Percentiles rank a stretch among this genome's conserved stretches.
Conservation (phyloP, 2,113 vertebrate genomes). For the Kryptolebias marmoratus region DNA sequence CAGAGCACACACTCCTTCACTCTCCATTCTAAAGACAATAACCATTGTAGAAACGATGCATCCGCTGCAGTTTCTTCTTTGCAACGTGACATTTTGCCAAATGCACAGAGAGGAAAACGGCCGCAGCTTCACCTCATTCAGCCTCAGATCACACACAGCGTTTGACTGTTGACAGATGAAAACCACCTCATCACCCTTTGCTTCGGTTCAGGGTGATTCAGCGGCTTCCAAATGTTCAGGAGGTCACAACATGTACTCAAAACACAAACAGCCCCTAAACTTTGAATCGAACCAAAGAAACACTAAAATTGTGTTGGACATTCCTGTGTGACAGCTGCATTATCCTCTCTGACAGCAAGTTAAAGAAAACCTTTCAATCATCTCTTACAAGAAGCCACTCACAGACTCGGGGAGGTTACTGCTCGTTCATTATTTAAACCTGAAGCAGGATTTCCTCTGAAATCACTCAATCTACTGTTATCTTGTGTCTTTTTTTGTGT, state of each 20-base stretch:
- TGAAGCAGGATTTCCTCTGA: constrained; percentile 33
- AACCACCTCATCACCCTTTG: constrained; percentile 2
- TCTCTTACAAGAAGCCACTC: constrained; percentile 54
- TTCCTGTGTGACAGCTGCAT: constrained; percentile 29
- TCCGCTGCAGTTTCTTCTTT: not conserved
- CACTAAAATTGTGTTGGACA: not conserved
- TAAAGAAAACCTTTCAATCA: constrained; percentile 60
- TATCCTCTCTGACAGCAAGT: constrained; percentile 19
- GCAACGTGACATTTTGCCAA: not conserved
- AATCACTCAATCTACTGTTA: constrained; percentile 35
- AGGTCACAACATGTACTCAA: constrained; percentile 12
- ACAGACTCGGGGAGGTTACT: constrained; percentile 5
- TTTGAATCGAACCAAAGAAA: constrained; percentile 8
- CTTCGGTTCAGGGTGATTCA: constrained; percentile 17
- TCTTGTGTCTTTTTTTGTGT: constrained; percentile 19
- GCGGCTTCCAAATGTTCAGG: not conserved
- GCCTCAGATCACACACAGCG: constrained; percentile 8
- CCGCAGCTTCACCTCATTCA: not conserved
- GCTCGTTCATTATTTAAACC: constrained; percentile 42
- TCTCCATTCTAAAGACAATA: not conserved
- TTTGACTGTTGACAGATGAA: constrained; percentile 22
- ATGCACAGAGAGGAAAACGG: not conserved
- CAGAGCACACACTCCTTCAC: not conserved
- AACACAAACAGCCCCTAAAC: constrained; percentile 15
- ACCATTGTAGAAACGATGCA: not conserved